Evolutionary conservation across 2,888 invertebrate species (phyloP), one percentile per base, ranked within the genome.

Genomic region (Agrochola litura): DNA sequence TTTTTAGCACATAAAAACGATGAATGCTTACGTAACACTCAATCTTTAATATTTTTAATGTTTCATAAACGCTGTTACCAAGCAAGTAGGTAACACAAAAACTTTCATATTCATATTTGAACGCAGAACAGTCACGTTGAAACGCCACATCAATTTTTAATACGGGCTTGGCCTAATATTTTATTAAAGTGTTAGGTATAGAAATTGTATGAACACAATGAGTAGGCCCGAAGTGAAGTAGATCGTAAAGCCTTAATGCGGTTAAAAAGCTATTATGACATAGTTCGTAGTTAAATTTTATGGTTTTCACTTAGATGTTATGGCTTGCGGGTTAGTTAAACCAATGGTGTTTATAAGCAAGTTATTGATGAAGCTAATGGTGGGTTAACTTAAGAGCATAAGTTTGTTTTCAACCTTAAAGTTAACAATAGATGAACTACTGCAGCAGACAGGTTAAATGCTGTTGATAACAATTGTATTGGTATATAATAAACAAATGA

Each of bases 61-160:
- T 61, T 63, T 72, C 22, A 16, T 43, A 69, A 65, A 52, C 43
- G 8, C 49, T 25, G 60, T 72, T 25, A 52, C 43, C 14, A 25
- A 61, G 30, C 10, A 19, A 19, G 16, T 9, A 16, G 22, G 43
- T 76, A 14, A 30, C 19, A 37, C 19, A 68, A 60, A 79, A 68
- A 43, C 63, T 56, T 74, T 6, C 5, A 75, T 72, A 67, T 60
- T 56, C 60, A 66, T 68, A 76, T 72, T 56, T 37, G 30, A 66
- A 37, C 77, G 9, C 75, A 56, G 25, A 72, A 61, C 60, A 60
- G 65, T 78, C 16, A 46, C 49, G 54, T 58, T 75, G 63, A 77
- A 86, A 65, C n/a, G 71, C 56, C 68, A 61, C 82, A 77, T 80
- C 58, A 82, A 84, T 86, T 84, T 89, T 85, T 85, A 76, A 78